A percentile compares a stretch with the other conserved stretches of the same genome.
Conservation (phyloP, 2,888 invertebrate species). For the Brachyptera risi region DNA sequence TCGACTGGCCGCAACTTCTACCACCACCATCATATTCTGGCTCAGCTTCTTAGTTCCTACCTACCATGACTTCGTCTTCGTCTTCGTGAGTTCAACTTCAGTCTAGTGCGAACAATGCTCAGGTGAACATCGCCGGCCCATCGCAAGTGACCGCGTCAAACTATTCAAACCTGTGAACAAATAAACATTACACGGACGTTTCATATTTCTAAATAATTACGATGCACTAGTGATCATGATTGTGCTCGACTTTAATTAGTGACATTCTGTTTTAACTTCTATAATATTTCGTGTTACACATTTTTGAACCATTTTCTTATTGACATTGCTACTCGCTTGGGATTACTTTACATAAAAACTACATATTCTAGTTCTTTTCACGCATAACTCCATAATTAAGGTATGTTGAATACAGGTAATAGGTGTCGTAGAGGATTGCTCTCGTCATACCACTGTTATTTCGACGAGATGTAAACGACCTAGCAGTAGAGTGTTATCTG, state of each 20-base stretch:
- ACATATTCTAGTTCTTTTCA: background rate
- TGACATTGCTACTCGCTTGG: background rate
- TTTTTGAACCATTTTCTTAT: background rate
- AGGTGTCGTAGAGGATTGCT: no score
- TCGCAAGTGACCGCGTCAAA: background rate
- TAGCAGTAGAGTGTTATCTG: no score
- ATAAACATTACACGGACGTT: background rate
- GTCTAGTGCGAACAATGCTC: conserved; percentile 22
- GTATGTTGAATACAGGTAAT: no score
- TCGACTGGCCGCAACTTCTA: no score
- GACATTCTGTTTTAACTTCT: background rate
- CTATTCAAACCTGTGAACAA: background rate
- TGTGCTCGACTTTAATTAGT: background rate
- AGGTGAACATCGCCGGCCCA: conserved; percentile 10
- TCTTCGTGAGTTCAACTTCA: no score
- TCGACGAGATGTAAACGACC: no score
- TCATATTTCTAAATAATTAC: background rate
- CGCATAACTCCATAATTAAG: background rate
- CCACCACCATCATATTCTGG: no score
- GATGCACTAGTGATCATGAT: background rate
- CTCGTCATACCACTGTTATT: no score
- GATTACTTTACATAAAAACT: conserved; percentile 1
- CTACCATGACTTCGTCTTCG: no score
- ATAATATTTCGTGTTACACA: background rate
- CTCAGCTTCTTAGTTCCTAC: no score